Percentiles rank a stretch among this genome's conserved stretches.
Conservation (phyloP, 2,888 invertebrate species). For the Pyrrhosoma nymphula region DNA sequence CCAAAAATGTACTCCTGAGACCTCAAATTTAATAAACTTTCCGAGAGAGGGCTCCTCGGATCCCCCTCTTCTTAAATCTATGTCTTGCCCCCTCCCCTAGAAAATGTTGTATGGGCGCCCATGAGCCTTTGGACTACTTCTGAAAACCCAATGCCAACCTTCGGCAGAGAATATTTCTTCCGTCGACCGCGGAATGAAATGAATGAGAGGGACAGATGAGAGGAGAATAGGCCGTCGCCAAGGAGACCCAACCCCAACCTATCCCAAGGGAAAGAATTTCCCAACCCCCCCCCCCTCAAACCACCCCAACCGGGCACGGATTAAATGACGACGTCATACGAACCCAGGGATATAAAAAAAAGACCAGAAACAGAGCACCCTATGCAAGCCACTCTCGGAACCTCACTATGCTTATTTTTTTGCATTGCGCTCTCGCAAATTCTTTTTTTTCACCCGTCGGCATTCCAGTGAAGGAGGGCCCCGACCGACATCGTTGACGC, state of each 20-base stretch:
- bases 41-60: too few species aligned
- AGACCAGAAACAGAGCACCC: background rate
- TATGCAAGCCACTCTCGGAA: background rate
- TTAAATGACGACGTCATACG: background rate
- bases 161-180: background rate
- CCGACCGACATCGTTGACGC: background rate
- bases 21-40: too few species aligned
- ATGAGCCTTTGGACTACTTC: too few species aligned
- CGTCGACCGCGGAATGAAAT: background rate
- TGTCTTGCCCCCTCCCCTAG: too few species aligned
- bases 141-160: too few species aligned
- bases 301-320: too few species aligned
- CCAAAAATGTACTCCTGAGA: too few species aligned
- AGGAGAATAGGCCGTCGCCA: background rate
- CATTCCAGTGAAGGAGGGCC: too few species aligned
- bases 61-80: too few species aligned
- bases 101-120: too few species aligned
- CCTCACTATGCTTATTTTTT: background rate
- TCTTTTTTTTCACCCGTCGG: background rate
- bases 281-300: too few species aligned
- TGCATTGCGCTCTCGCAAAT: background rate
- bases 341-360: background rate
- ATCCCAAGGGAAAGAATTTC: background rate
- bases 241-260: background rate
- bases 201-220: background rate